Evolutionary conservation across 2,797 vertebrate genomes (phyloP), one percentile per base, ranked within the genome.

Genomic region (Sebastes alutus): DNA sequence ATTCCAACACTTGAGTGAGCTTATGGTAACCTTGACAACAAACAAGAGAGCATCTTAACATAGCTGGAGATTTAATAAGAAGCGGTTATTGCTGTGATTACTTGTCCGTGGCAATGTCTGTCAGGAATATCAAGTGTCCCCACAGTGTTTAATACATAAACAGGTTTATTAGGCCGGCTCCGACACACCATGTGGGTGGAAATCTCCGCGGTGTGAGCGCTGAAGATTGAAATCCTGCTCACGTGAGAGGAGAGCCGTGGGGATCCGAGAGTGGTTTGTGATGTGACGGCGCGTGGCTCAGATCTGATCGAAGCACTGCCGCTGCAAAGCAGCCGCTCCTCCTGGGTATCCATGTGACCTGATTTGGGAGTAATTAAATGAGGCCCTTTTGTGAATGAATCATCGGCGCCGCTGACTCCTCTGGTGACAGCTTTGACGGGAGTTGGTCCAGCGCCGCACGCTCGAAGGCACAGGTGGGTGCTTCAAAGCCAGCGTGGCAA

Each of bases 331-430:
- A 72, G 55, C 20, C 8, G 5, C 62, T 84, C 77, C 90, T 89
- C 89, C 79, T 49, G 84, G 88, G 91, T 74, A 83, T 83, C 73
- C 62, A 64, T 66, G 74, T 76, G 83, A 88, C 91, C 88, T 74
- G 91, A 89, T 93, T 92, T 63, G 86, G 84, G 86, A 92, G 80
- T 93, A 93, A 93, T 94, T 93, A 92, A 92, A 93, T 77, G 84
- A 74, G 74, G 59, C 75, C 49, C 78, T 85, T 94, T 88, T 89
- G 85, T 93, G 90, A 94, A 92, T 93, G 88, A 93, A 93, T 88
- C 87, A 85, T 86, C n/a, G 8, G 2, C 2, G 58, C 60, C 68
- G 81, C 72, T 72, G 7, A 67, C 71, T 81, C 22, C 78, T 71
- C 72, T 25, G 32, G 55, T 90, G 92, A 92, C 92, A 92, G 92